Evolutionary conservation across 2,797 vertebrate genomes (phyloP), one percentile per base, ranked within the genome.

Genomic region (Acanthornis magna): DNA sequence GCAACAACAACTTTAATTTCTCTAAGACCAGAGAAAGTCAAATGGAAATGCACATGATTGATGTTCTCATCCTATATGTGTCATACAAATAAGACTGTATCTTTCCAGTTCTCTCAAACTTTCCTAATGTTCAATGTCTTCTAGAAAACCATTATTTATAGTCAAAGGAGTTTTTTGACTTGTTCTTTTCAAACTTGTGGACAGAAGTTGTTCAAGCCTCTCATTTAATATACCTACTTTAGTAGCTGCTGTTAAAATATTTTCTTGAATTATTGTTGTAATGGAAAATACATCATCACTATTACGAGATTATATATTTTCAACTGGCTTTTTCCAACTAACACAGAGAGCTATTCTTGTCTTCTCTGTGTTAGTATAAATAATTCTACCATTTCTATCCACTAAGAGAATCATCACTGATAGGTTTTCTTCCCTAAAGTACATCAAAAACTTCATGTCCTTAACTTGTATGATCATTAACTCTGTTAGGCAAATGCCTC

Each of bases 241-340:
- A 85, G 71, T 71, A 93, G 86, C 74, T 92, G 83, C 53, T 79
- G 38, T 82, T 93, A 82, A 91, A 95, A 87, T 23, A 51, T 85
- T 92, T 93, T 95, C 74, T 81, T 92, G 92, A 95, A 91, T 88
- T 93, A 85, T 79, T 91, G 55, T 89, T 91, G 63, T 79, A 87
- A 91, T 81, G 88, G 88, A 95, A 96, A 96, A 89, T 76, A 85
- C 67, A 92, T 94, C 81, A 87, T 67, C 84, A 71, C 57, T 77
- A n/a, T 53, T 17, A 3, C 2, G 0, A 63, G 60, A 76, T 85
- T 79, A 70, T 91, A 11, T 82, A 63, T 91, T 92, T 95, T 95
- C 92, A 92, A 42, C 34, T 55, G 36, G 0, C 50, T 91, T 88
- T 94, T 94, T 84, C 93, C 84, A 93, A 36, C 42, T n/a, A 85